Evolutionary conservation across 2,888 invertebrate genomes (phyloP), one percentile per base, ranked within the genome.

Genomic region (Tenthredo mesomela): DNA sequence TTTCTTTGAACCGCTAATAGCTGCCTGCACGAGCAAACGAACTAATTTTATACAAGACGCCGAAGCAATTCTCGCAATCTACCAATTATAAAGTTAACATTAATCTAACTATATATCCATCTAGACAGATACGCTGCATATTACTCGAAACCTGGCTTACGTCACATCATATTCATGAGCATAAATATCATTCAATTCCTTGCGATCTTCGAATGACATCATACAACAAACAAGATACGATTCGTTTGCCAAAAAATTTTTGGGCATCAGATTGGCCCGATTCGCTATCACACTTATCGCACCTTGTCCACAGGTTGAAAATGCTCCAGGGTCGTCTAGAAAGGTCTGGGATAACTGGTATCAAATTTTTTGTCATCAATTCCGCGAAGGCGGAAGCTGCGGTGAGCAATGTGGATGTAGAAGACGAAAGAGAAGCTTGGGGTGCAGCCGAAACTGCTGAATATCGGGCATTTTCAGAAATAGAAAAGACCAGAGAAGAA

Each of bases 281-380:
- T 15, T 1, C 2, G 58, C 21, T 6, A 33, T 33, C 15, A 4
- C 7, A 37, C 1, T 71, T 43, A 40, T 15, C n/a, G 10, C 40
- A 40, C 5, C 7, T 43, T 73, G 10, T 67, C 67, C 43, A 61
- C 85, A 92, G 92, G 91, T 86, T 92, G 84, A 88, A 89, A 73
- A 85, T 89, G 54, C 82, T 92, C 83, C 89, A 89, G 82, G 88
- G 88, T 65, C 90, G 90, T 54, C 88, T 92, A 65, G 88, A 88
- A 54, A 89, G 86, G 80, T 90, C 90, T 10, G 89, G 89, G 4
- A 87, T 92, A 43, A 82, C 87, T 43, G 88, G 91, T 43, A 87
- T 91, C 12, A 86, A 87, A 10, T 90, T 92, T 85, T 91, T 91
- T 84, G 88, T 88, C 10, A 87, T 92, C 71, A 88, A 87, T 18